Evolutionary conservation across 2,113 vertebrate species (phyloP), one percentile per base, ranked within the genome.

Genomic region (Spea multiplicata): DNA sequence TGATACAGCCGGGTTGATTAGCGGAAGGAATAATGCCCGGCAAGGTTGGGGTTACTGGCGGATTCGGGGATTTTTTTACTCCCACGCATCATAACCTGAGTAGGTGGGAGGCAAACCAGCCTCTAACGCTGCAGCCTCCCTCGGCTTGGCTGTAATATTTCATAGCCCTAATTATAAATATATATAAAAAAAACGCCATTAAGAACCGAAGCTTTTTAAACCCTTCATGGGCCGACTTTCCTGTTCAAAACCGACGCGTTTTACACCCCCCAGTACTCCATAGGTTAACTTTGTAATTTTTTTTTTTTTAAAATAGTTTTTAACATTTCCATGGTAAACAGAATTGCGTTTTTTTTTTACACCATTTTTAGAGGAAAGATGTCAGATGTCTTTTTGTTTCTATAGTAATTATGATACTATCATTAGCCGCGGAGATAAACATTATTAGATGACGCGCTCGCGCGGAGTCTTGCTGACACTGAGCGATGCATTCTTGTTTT

Each of bases 321-420:
- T 59, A 59, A 4, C 6, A 64, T 75, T 76, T 57, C 74, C 74
- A 76, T 68, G 74, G 74, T 47, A 68, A 76, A 52, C 16, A 9
- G 9, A 64, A 53, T 59, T 13, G 14, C 4, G 12, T 12, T 12
- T 59, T 13, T 59, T 12, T 59, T 59, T 59, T 13, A 2, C 55
- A 13, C 12, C 12, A 12, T 59, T 9, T 67, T 66, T 66, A n/a
- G 30, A 44, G 44, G 50, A 57, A 16, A 59, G 14, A 9, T 50
- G 30, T 52, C 66, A 67, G 45, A 46, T 45, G 74, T 16, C 52
- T 67, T 59, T 73, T 73, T 79, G 70, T 79, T 79, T 73, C 70
- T 79, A 73, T 73, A 79, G 77, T 79, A 73, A 79, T 79, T 79
- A 66, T 55, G 16, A n/a, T 73, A 17, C 61, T 13, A 14, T 55